These are phyloP conservation scores for Remorina albescens DNA, from an alignment of 2,797 vertebrate genomes.

Conservation along the genomic window DNA sequence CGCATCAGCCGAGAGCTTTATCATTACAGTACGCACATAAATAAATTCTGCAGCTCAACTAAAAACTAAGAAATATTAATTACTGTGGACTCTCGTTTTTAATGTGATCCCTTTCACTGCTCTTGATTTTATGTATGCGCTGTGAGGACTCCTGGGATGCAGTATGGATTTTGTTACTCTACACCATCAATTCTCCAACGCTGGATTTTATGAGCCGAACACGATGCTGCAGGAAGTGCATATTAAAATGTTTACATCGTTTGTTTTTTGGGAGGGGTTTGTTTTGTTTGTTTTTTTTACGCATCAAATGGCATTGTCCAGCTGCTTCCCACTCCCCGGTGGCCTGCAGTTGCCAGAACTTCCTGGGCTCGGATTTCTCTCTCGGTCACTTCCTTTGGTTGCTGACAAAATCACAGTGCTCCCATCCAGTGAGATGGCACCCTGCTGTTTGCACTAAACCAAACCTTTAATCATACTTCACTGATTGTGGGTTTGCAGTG, in stretches of 20 bases:
- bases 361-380: slow-evolving; percentile 15
- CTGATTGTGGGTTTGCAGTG: slow-evolving; percentile 33
- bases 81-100: slow-evolving; percentile 59
- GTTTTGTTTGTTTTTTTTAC: too few species aligned
- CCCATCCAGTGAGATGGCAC: slow-evolving; percentile 28
- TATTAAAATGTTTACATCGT: slow-evolving; percentile 56
- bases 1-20: slow-evolving; percentile 20
- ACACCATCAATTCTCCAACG: slow-evolving; percentile 49
- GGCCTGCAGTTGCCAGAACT: slow-evolving; percentile 2
- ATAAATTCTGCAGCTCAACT: slow-evolving; percentile 33
- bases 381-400: slow-evolving; percentile 34
- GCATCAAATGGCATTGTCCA: slow-evolving; percentile 36
- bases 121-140: slow-evolving; percentile 52
- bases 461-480: slow-evolving; percentile 51
- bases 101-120: slow-evolving; percentile 43
- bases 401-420: slow-evolving; percentile 11
- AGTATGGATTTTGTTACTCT: slow-evolving; percentile 60
- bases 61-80: slow-evolving; percentile 60
- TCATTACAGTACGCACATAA: slow-evolving; percentile 37
- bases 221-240: slow-evolving; percentile 42
- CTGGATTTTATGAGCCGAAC: slow-evolving; percentile 60
- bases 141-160: slow-evolving; percentile 30
- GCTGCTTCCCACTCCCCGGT: slow-evolving; percentile 28
- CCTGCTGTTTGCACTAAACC: slow-evolving; percentile 49
- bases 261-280: slow-evolving; percentile 17